These are phyloP conservation scores for Trichonephila clavata DNA, from an alignment of 1,140 invertebrate species.

Conservation along the genomic window DNA sequence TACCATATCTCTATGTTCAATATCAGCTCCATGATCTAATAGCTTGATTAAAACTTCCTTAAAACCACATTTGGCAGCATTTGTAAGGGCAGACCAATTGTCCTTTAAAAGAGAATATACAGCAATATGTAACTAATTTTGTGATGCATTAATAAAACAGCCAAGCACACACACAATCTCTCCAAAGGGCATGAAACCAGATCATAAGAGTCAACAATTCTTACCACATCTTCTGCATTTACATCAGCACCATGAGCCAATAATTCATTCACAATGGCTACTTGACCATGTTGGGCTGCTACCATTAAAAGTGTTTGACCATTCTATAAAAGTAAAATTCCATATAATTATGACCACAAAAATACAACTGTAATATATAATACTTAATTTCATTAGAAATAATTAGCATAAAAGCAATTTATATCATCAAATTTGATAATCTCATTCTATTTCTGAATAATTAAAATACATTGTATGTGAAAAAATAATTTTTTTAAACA, in stretches of 20 bases:
- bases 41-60: conserved; percentile 90
- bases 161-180: no score
- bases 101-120: conserved; percentile 84
- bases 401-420: no score
- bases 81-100: conserved; percentile 94
- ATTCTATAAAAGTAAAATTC: conserved; percentile 85
- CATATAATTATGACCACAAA: no score
- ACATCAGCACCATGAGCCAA: conserved; percentile 93
- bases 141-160: not conserved
- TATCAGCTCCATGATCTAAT: conserved; percentile 90
- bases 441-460: no score
- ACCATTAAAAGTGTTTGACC: conserved; percentile 94
- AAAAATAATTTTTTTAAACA: no score
- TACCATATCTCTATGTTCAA: conserved; percentile 97
- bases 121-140: not conserved
- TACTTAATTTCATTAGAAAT: no score
- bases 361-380: no score
- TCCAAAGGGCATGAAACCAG: no score
- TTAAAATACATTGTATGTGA: no score
- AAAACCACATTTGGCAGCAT: conserved; percentile 94
- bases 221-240: conserved; percentile 91
- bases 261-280: conserved; percentile 90
- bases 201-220: conserved; percentile 77
- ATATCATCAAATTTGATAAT: no score
- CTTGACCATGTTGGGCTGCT: conserved; percentile 90